phyloP scores from a whole-genome alignment of 2,113 vertebrate genomes.

The Thamnophis sirtalis region DNA sequence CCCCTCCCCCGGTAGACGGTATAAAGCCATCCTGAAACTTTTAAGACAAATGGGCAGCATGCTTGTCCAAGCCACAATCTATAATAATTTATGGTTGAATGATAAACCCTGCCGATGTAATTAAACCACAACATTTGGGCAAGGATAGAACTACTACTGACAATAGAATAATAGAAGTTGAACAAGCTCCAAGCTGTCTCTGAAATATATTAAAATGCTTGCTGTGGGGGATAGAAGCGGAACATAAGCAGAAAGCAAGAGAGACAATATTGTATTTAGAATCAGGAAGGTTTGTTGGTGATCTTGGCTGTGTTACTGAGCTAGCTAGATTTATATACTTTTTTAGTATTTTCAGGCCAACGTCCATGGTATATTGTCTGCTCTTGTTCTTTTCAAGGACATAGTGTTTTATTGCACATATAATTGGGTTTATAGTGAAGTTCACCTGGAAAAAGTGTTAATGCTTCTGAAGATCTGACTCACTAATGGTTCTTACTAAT shows the following conservation, averaged over 20 bases:
- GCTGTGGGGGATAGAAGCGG: neutral
- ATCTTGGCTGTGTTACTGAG: neutral
- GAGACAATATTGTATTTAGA: neutral
- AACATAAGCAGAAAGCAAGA: neutral
- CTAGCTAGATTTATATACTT: neutral
- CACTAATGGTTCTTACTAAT: neutral
- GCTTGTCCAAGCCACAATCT: neutral
- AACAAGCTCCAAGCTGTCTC: neutral
- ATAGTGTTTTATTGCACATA: neutral
- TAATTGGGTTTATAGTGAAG: too few species aligned
- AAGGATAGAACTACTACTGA: neutral
- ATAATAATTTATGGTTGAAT: neutral
- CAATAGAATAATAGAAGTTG: neutral
- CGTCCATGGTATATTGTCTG: neutral
- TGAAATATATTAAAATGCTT: neutral
- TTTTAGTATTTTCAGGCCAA: neutral
- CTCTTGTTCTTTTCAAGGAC: neutral
- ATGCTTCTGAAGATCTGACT: neutral
- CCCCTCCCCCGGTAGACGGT: too few species aligned
- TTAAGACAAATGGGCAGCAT: neutral
- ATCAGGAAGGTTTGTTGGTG: neutral
- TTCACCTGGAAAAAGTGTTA: neutral
- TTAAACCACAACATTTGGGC: neutral
- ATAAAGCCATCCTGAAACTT: neutral
- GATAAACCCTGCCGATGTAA: neutral